Percentiles rank a stretch among this genome's conserved stretches.
Evolutionary conservation across 2,797 vertebrate species (phyloP).

Genomic region (Echiichthys vipera): DNA sequence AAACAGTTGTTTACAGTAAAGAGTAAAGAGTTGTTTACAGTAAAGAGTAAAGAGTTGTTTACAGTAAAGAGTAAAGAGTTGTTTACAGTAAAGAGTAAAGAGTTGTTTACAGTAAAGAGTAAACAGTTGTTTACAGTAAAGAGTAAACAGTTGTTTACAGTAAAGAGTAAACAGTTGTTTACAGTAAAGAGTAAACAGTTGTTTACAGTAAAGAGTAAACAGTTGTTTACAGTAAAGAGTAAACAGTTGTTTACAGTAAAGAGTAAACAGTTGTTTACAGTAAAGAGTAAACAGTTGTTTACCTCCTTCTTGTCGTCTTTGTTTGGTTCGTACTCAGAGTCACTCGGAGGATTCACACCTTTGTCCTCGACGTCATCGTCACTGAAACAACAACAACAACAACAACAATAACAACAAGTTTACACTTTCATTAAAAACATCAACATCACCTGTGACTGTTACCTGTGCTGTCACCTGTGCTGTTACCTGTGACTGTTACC

Average conservation of each 20-base stretch:
- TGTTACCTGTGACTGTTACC: no score
- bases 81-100: no score
- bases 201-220: constrained; percentile 27
- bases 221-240: constrained; percentile 19
- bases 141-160: constrained; percentile 13
- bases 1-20: constrained; percentile 19
- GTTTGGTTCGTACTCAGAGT: constrained; percentile 86
- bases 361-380: constrained; percentile 91
- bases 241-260: constrained; percentile 19
- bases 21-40: constrained; percentile 14
- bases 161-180: no score
- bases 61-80: constrained; percentile 24
- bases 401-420: no score
- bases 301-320: constrained; percentile 91
- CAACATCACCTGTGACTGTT: no score
- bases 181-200: constrained; percentile 23
- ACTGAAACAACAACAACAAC: no score
- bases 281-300: no score
- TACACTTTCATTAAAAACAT: no score
- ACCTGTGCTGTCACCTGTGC: no score
- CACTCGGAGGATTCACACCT: constrained; percentile 81
- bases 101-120: no score
- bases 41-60: no score
- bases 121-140: constrained; percentile 19
- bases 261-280: constrained; percentile 13